phyloP scores from a whole-genome alignment of 2,113 vertebrate genomes.

The Oenanthe oenanthe region DNA sequence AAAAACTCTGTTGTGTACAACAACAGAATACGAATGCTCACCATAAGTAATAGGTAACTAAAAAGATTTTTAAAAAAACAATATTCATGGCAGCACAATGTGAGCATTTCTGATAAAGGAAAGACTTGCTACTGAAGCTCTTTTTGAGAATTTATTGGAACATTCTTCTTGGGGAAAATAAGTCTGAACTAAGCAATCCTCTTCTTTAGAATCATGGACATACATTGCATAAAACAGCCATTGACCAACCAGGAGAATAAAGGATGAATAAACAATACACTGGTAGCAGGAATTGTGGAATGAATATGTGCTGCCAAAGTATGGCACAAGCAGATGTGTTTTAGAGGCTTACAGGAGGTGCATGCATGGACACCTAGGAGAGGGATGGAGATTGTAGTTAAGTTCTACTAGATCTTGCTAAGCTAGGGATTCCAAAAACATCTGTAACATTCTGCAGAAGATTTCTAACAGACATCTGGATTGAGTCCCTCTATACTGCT shows the following conservation, averaged over 20 bases:
- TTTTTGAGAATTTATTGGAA: background rate
- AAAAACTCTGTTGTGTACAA: background rate
- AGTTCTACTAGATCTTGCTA: background rate
- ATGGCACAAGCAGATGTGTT: background rate
- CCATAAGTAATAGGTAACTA: background rate
- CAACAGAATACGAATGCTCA: background rate
- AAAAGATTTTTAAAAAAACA: background rate
- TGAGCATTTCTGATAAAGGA: background rate
- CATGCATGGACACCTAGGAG: background rate
- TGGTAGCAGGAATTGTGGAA: background rate
- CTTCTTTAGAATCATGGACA: background rate
- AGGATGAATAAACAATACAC: background rate
- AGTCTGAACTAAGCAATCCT: background rate
- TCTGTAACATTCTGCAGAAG: background rate
- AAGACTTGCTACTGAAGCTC: background rate
- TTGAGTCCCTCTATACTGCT: background rate
- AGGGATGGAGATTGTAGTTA: background rate
- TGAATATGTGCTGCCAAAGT: background rate
- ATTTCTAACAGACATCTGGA: background rate
- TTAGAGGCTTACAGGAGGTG: rapidly evolving
- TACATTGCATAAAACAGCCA: background rate
- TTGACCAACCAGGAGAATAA: background rate
- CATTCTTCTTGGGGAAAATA: background rate
- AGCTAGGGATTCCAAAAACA: background rate
- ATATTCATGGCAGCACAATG: background rate